Percentiles rank a stretch among this genome's conserved stretches.
Conservation (phyloP, 2,113 vertebrate species). For the Hypomesus transpacificus region DNA sequence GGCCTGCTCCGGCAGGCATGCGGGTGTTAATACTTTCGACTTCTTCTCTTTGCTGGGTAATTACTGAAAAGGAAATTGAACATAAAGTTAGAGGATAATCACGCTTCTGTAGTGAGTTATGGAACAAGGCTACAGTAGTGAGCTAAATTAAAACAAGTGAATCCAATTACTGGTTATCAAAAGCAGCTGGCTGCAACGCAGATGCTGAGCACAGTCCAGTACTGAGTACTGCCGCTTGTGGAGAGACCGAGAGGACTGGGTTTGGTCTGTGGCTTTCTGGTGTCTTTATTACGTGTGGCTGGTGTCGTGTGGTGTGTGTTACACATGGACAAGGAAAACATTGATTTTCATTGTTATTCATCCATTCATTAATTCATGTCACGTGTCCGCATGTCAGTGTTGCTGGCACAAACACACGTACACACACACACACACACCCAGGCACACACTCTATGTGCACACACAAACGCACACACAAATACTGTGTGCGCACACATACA, state of each 20-base stretch:
- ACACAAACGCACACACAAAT: background rate
- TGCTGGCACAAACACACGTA: background rate
- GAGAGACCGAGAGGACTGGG: conserved; percentile 30
- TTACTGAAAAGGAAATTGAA: conserved; percentile 50
- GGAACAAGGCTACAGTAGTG: conserved; percentile 51
- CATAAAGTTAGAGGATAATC: conserved; percentile 49
- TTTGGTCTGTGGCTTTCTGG: conserved; percentile 6
- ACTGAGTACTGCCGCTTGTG: conserved; percentile 25
- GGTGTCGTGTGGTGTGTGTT: no score
- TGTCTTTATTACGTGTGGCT: background rate
- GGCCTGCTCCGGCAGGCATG: conserved; percentile 12
- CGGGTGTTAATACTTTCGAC: conserved; percentile 32
- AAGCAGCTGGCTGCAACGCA: conserved; percentile 53
- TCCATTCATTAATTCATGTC: background rate
- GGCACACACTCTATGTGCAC: no score
- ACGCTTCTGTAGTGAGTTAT: conserved; percentile 52
- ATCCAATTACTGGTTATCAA: conserved; percentile 58
- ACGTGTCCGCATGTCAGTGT: background rate
- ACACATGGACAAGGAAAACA: no score
- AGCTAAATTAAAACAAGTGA: conserved; percentile 61
- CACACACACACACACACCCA: background rate
- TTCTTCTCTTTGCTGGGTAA: conserved; percentile 31
- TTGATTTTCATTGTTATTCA: no score
- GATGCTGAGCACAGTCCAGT: conserved; percentile 41
- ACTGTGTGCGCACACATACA: background rate